phyloP scores from a whole-genome alignment of 2,113 vertebrate genomes.

The Macrotis lagotis region DNA sequence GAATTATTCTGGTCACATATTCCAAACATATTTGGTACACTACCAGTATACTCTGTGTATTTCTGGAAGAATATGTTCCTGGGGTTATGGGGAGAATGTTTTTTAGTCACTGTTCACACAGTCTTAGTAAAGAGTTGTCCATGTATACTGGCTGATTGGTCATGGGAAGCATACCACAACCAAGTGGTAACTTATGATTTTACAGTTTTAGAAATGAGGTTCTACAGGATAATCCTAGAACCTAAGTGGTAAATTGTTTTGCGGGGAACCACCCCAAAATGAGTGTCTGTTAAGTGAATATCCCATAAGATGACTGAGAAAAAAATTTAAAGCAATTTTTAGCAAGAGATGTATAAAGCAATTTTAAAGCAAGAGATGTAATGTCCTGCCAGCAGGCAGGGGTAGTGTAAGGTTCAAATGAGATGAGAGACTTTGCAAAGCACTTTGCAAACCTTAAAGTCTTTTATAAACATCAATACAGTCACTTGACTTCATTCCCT shows the following conservation, averaged over 20 bases:
- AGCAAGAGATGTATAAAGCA: no score
- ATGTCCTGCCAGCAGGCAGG: background rate
- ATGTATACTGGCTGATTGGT: background rate
- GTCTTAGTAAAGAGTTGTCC: background rate
- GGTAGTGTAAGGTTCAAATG: background rate
- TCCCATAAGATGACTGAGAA: background rate
- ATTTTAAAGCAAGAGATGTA: no score
- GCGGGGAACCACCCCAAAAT: background rate
- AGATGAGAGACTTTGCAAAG: background rate
- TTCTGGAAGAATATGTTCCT: background rate
- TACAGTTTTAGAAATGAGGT: background rate
- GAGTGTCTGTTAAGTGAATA: background rate
- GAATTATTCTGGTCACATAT: background rate
- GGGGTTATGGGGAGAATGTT: background rate
- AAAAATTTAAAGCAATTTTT: background rate
- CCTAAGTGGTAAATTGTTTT: background rate
- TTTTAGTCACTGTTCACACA: background rate
- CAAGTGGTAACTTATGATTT: background rate
- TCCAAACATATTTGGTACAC: background rate
- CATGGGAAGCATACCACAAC: background rate
- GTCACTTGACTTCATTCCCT: background rate
- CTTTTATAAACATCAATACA: background rate
- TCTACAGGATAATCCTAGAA: background rate
- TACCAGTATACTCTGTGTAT: background rate
- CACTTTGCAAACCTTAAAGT: background rate